A percentile compares a stretch with the other conserved stretches of the same genome.
phyloP scores from a whole-genome alignment of 2,113 vertebrate genomes.

The Egretta garzetta region DNA sequence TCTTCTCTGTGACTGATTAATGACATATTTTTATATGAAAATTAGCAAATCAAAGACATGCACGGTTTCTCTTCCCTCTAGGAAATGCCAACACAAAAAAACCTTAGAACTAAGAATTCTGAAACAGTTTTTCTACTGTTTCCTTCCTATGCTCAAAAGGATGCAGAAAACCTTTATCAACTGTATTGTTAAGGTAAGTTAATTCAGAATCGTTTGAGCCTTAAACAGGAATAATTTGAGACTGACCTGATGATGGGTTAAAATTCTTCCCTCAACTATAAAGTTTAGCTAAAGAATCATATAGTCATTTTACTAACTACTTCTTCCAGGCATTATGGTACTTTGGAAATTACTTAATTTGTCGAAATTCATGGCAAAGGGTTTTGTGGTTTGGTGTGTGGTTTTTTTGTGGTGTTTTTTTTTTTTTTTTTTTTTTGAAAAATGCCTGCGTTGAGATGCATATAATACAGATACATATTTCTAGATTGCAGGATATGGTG shows the following conservation, averaged over 20 bases:
- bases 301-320: neutral
- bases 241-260: neutral
- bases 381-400: too few species aligned
- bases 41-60: neutral
- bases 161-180: neutral
- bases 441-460: neutral
- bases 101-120: neutral
- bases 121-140: neutral
- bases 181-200: neutral
- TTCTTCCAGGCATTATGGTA: neutral
- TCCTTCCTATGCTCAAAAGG: neutral
- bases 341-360: conserved; percentile 3
- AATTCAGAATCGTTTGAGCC: neutral
- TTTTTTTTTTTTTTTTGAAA: neutral
- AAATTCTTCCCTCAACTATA: neutral
- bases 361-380: neutral
- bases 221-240: neutral
- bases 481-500: neutral
- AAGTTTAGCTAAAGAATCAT: neutral
- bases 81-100: neutral
- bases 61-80: neutral
- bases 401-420: too few species aligned
- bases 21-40: neutral
- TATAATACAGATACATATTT: neutral
- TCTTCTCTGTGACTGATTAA: neutral